These are phyloP conservation scores for Dufourea novaeangliae DNA, from an alignment of 1,140 invertebrate genomes.

Conservation along the genomic window DNA sequence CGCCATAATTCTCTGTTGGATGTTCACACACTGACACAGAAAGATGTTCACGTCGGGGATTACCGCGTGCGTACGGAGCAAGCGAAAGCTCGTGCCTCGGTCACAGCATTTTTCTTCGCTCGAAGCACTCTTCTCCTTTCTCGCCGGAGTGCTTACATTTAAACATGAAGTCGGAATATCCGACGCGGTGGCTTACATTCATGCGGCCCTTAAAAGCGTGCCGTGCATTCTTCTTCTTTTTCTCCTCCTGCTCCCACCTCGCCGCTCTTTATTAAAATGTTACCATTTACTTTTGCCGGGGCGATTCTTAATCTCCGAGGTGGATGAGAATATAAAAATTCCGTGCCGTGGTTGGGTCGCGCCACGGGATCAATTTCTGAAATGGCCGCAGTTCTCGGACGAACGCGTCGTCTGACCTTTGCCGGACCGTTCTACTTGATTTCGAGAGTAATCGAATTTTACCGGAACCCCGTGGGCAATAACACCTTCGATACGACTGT, in stretches of 20 bases:
- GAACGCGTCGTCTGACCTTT: constrained; percentile 10
- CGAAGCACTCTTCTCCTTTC: not conserved
- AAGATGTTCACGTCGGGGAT: too few species aligned
- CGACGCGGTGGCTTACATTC: not conserved
- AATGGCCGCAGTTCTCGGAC: not conserved
- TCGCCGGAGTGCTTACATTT: not conserved
- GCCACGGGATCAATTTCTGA: constrained; percentile 33
- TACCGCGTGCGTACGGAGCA: not conserved
- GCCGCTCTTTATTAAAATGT: not conserved
- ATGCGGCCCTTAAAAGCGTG: not conserved
- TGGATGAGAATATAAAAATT: constrained; percentile 15
- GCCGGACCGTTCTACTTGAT: not conserved
- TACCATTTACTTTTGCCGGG: not conserved
- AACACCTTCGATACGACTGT: not conserved
- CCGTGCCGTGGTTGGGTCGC: not conserved
- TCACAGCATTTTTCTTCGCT: not conserved
- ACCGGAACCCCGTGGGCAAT: not conserved
- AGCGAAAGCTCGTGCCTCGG: not conserved
- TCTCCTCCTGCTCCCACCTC: too few species aligned
- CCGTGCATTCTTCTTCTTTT: not conserved
- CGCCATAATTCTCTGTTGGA: too few species aligned
- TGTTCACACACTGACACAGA: too few species aligned
- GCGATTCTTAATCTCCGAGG: constrained; percentile 19
- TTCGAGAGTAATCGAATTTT: constrained; percentile 30
- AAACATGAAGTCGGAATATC: not conserved